Base-by-base conservation (phyloP, 2,797 vertebrate species). In the Muraenolepis orangiensis region DNA sequence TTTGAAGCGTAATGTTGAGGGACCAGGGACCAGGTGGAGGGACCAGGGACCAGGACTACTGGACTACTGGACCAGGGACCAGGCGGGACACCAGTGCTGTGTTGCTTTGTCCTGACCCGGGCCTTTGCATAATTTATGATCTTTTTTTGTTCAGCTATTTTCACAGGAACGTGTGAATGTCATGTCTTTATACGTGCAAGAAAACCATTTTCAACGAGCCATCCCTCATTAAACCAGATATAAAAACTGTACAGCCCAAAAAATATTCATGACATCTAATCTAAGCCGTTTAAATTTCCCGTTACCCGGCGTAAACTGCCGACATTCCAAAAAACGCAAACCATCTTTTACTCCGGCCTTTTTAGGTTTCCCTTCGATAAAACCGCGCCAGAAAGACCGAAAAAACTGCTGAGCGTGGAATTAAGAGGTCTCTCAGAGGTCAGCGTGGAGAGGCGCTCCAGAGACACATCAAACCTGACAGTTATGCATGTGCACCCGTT, bases 391-490 rank as follows among this genome's bases (percentile, higher is more conserved):
- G 20, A 57, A 57, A 57, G 51, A 57, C 20, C n/a, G n/a, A n/a
- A n/a, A n/a, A 57, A 57, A 57, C n/a, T 10, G 20, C 51, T 1
- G 18, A n/a, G 20, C 16, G 51, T 20, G 16, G 4, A 57, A n/a
- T 6, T 57, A 20, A 23, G 51, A 23, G 51, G 51, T 88, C 78
- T 89, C 87, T 83, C 80, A 82, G 82, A 85, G 87, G 91, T 89
- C 87, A 84, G 92, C 90, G 90, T 57, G 90, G 87, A 82, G 82
- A 76, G 46, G 73, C 84, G 80, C 88, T 64, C 76, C 61, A 88
- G 85, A 86, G 84, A 82, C 78, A 79, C 80, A 26, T 64, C 57
- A 64, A 23, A 26, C 57, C 57, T 13, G 1, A 64, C 57, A 26
- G 57, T 13, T 4, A 4, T 11, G 71, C 75, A 51, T 81, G 76